phyloP scores from a whole-genome alignment of 64 coral and sea anemone genomes.

The Cladopsammia gracilis region DNA sequence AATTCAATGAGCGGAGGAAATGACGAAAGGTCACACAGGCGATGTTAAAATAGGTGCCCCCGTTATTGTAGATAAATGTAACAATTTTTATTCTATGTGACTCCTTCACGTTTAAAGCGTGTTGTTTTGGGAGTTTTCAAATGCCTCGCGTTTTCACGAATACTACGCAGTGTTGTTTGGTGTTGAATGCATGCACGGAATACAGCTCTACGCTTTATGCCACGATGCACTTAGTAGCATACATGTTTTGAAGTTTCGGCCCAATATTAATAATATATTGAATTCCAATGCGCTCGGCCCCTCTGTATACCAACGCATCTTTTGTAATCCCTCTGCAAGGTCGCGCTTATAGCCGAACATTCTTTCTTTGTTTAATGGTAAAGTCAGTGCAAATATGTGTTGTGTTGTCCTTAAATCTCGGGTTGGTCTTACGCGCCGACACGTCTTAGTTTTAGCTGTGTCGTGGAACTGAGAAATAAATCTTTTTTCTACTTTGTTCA shows the following conservation, averaged over 20 bases:
- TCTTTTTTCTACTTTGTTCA: no score
- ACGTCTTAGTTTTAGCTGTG: not conserved
- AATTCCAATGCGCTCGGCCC: not conserved
- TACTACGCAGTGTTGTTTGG: not conserved
- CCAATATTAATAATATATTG: constrained; percentile 43
- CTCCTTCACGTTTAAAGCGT: not conserved
- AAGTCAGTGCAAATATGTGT: constrained; percentile 1
- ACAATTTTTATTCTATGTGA: no score
- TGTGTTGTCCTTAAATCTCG: not conserved
- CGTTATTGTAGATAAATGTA: no score
- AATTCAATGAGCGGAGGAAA: no score
- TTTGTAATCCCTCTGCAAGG: not conserved
- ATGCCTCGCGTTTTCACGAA: not conserved
- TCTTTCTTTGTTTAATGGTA: not conserved
- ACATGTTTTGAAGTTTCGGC: not conserved
- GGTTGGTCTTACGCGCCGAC: not conserved
- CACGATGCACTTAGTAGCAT: not conserved
- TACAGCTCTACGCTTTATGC: not conserved
- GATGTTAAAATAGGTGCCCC: no score
- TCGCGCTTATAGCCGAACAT: not conserved
- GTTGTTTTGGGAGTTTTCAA: not conserved
- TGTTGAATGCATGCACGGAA: not conserved
- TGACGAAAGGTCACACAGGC: no score
- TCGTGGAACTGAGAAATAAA: no score
- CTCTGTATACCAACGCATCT: constrained; percentile 11